Evolutionary conservation across 2,113 vertebrate species (phyloP).

Genomic region (Trogon melanurus): DNA sequence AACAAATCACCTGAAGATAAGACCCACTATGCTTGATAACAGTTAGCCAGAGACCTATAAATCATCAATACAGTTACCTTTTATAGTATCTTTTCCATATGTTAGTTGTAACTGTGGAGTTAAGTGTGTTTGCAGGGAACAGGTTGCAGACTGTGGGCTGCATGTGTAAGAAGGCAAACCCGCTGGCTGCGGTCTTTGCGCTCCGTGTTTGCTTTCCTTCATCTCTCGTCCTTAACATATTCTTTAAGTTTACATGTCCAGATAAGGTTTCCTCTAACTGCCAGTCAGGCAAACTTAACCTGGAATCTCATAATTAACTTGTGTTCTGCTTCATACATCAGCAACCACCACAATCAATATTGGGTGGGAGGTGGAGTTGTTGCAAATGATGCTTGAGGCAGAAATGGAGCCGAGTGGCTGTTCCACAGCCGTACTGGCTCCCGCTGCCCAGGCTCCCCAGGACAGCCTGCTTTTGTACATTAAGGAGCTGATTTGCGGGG

Average conservation of each 20-base stretch:
- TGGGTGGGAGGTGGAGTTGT: not conserved
- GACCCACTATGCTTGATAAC: not conserved
- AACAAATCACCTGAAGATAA: slow-evolving; percentile 43
- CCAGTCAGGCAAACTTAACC: not conserved
- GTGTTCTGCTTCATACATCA: not conserved
- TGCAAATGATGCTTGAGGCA: not conserved
- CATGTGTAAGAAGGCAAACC: not conserved
- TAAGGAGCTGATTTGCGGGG: not conserved
- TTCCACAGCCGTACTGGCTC: not conserved
- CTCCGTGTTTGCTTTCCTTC: not conserved
- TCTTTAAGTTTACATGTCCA: not conserved
- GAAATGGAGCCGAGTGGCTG: not conserved
- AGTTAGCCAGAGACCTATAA: not conserved
- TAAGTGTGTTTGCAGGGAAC: not conserved
- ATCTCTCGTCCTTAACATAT: not conserved
- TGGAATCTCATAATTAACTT: slow-evolving; percentile 12
- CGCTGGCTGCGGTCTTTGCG: not conserved
- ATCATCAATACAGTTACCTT: slow-evolving; percentile 4
- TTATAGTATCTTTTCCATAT: slow-evolving; percentile 8
- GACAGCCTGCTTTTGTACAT: not conserved
- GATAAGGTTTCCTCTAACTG: not conserved
- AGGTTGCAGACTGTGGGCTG: not conserved
- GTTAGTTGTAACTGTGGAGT: not conserved
- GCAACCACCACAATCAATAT: not conserved
- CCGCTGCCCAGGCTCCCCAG: not conserved